Conservation (phyloP, 2,888 invertebrate genomes). For the Synanthedon formicaeformis region DNA sequence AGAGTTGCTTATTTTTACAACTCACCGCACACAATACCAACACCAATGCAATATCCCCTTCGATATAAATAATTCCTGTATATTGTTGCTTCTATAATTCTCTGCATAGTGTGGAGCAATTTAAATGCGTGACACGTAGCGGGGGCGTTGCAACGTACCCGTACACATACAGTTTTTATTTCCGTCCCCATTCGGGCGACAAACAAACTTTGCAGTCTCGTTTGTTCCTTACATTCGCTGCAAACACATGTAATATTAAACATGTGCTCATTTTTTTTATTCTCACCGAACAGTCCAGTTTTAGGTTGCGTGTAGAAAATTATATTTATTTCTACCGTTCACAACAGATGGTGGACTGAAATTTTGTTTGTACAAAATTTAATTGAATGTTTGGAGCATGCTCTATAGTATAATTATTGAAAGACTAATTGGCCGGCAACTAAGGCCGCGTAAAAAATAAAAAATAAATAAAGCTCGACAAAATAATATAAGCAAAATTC, state of each 20-base stretch:
- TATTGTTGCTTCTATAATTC: background rate
- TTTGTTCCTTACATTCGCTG: constrained; percentile 5
- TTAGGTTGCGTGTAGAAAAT: background rate
- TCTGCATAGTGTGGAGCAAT: constrained; percentile 9
- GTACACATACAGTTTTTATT: constrained; percentile 43
- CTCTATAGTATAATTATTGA: no score
- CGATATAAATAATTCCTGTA: background rate
- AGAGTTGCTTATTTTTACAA: no score
- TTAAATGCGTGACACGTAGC: constrained; percentile 36
- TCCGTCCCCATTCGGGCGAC: constrained; percentile 20
- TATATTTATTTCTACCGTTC: background rate
- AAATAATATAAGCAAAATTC: no score
- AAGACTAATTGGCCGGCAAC: no score
- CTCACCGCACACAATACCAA: background rate
- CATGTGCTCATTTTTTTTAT: constrained; percentile 1
- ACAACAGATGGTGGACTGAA: background rate
- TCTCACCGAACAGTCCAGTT: background rate
- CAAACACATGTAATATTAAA: constrained; percentile 11
- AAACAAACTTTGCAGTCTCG: constrained; percentile 21
- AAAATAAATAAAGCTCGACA: no score
- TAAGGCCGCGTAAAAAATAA: no score
- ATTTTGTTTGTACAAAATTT: no score
- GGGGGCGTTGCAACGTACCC: constrained; percentile 25
- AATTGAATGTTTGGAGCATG: no score
- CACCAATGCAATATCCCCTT: background rate